Conservation (phyloP, 2,113 vertebrate species). For the Sylvietta virens region DNA sequence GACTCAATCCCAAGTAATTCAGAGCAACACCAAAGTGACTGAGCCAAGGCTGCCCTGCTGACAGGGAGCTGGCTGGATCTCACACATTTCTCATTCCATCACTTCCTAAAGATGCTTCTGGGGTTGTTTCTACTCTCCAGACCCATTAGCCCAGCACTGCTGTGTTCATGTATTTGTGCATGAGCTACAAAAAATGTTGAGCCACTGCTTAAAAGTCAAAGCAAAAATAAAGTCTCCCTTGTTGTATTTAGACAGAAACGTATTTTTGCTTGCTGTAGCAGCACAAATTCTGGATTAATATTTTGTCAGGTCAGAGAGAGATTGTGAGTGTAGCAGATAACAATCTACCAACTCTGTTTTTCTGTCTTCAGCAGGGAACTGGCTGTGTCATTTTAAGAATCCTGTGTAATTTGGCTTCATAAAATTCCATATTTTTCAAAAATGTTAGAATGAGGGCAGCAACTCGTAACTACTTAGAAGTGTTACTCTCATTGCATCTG, state of each 20-base stretch:
- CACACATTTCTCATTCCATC: neutral
- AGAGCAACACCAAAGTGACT: neutral
- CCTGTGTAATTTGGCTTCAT: neutral
- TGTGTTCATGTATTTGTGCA: fast-evolving
- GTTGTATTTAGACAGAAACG: neutral
- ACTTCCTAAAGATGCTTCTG: neutral
- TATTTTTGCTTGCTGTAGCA: neutral
- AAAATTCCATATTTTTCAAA: neutral
- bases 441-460: neutral
- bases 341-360: constrained; percentile 11
- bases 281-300: neutral
- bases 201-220: neutral
- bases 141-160: neutral
- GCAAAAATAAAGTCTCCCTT: neutral
- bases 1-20: neutral
- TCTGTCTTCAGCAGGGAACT: neutral
- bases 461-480: neutral
- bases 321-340: neutral
- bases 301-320: constrained; percentile 1
- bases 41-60: neutral
- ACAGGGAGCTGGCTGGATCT: neutral
- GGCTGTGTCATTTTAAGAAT: constrained; percentile 1
- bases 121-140: neutral
- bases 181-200: neutral
- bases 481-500: neutral